Evolutionary conservation across 2,888 invertebrate genomes (phyloP).

Genomic region (Limnephilus marmoratus): DNA sequence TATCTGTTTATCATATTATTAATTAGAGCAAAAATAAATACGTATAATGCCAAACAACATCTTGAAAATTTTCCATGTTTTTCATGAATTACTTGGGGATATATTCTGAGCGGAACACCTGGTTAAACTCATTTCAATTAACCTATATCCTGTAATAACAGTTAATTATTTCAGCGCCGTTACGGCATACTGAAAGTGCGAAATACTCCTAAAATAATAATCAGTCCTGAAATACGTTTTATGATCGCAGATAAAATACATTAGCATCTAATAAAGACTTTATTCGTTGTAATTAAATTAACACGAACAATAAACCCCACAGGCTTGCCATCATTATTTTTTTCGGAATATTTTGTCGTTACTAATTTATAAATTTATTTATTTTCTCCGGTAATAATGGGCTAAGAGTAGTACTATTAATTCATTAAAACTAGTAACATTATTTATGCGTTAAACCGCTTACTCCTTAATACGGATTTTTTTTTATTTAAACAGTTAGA

Average conservation of each 20-base stretch:
- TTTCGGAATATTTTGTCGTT: background rate
- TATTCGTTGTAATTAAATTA: background rate
- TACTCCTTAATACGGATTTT: no score
- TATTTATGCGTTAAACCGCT: no score
- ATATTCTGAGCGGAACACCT: background rate
- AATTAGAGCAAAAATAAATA: background rate
- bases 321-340: background rate
- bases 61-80: background rate
- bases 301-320: background rate
- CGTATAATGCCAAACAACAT: background rate
- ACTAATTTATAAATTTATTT: background rate
- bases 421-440: no score
- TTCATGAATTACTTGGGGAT: background rate
- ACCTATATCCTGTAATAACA: background rate
- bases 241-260: background rate
- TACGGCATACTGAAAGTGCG: background rate
- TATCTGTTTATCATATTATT: background rate
- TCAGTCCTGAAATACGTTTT: background rate
- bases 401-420: no score
- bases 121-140: background rate
- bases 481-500: no score
- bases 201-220: background rate
- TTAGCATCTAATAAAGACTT: constrained; percentile 2
- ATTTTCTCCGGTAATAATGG: no score
- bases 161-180: background rate